These are phyloP conservation scores for Rhamnusium bicolor DNA, from an alignment of 2,888 invertebrate genomes.

Conservation along the genomic window DNA sequence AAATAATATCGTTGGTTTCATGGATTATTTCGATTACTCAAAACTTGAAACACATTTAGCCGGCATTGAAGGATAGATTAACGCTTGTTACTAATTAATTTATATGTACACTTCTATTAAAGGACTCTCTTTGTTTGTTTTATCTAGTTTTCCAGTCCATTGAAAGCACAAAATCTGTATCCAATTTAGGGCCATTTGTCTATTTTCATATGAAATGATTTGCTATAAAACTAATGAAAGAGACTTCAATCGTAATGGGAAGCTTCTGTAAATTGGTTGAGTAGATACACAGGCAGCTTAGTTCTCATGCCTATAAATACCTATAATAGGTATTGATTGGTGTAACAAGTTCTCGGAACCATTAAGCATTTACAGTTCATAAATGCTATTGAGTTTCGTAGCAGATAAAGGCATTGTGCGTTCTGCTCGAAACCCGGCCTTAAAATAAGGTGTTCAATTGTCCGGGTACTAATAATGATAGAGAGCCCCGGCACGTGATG, in stretches of 20 bases:
- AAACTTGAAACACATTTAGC: too few relatives aligned
- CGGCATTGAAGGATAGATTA: too few relatives aligned
- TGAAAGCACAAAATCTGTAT: neutral
- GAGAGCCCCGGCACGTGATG: constrained; percentile 14
- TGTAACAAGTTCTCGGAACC: constrained; percentile 7
- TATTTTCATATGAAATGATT: neutral
- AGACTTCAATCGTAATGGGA: neutral
- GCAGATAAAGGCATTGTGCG: constrained; percentile 10
- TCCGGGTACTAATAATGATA: constrained; percentile 10
- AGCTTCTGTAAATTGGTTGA: neutral
- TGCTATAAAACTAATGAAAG: neutral
- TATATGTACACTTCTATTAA: too few relatives aligned
- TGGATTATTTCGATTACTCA: too few relatives aligned
- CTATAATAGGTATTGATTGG: constrained; percentile 13
- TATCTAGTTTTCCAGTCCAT: neutral
- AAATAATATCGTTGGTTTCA: too few relatives aligned
- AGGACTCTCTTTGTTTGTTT: neutral
- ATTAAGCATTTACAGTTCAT: neutral
- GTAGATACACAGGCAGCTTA: constrained; percentile 10
- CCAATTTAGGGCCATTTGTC: neutral
- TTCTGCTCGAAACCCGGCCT: neutral
- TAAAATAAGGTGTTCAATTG: constrained; percentile 9
- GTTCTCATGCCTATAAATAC: constrained; percentile 6
- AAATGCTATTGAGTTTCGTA: neutral
- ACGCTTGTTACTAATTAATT: too few relatives aligned